These are phyloP conservation scores for Parascotia fuliginaria DNA, from an alignment of 2,888 invertebrate genomes.

Conservation along the genomic window DNA sequence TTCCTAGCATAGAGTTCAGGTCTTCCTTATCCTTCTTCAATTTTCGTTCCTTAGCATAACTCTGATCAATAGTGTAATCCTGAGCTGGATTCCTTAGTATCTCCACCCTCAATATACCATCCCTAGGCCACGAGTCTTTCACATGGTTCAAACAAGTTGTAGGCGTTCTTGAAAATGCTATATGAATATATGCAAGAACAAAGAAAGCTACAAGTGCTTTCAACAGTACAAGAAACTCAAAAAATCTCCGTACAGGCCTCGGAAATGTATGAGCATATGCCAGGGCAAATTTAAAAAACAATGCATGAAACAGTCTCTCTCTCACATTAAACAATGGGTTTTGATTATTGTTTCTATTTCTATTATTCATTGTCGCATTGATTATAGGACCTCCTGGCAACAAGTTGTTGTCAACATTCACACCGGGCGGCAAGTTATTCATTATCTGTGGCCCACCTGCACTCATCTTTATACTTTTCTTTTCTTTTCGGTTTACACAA, in stretches of 20 bases:
- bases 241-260: slow-evolving; percentile 91
- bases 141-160: slow-evolving; percentile 97
- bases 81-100: slow-evolving; percentile 90
- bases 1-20: slow-evolving; percentile 85
- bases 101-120: slow-evolving; percentile 97
- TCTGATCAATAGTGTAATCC: slow-evolving; percentile 92
- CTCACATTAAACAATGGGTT: slow-evolving; percentile 94
- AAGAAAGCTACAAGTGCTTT: slow-evolving; percentile 93
- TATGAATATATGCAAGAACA: slow-evolving; percentile 97
- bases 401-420: slow-evolving; percentile 82
- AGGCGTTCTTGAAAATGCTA: slow-evolving; percentile 96
- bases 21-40: slow-evolving; percentile 88
- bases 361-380: slow-evolving; percentile 80
- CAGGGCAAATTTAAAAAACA: slow-evolving; percentile 96
- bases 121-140: slow-evolving; percentile 96
- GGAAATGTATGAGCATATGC: slow-evolving; percentile 97
- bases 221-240: slow-evolving; percentile 93
- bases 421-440: slow-evolving; percentile 79
- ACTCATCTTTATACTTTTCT: slow-evolving; percentile 59
- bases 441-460: slow-evolving; percentile 67
- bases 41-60: slow-evolving; percentile 93
- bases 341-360: slow-evolving; percentile 87
- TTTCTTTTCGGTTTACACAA: slow-evolving; percentile 24
- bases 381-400: slow-evolving; percentile 85
- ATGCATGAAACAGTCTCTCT: slow-evolving; percentile 96